Evolutionary conservation across 2,113 vertebrate species (phyloP), one percentile per base, ranked within the genome.

Genomic region (Canis aureus): DNA sequence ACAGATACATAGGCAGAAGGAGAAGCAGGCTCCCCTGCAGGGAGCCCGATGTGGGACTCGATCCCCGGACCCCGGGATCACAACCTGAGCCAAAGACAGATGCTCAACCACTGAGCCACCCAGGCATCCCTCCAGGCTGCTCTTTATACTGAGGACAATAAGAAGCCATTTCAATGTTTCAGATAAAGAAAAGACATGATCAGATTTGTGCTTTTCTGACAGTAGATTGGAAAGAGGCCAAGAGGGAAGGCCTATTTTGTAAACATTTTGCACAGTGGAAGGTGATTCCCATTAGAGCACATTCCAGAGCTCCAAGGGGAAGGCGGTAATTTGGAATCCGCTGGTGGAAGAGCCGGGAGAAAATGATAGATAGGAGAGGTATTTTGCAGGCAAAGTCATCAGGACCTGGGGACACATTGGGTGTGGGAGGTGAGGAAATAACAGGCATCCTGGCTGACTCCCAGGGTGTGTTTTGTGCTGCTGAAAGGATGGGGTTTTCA

Each of bases 71-170:
- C 43, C 7, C 43, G 43, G 7, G 43, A 43, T 43, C 43, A 43
- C 43, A 43, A 43, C 43, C 43, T 7, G 43, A 43, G 43, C 43
- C 43, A 43, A 43, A 43, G 43, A 43, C 43, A 43, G 43, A 43
- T 4, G 43, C 43, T 43, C 43, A 43, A 43, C 43, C 43, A 43
- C 43, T 43, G 43, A 43, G 43, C 43, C 43, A 43, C 5, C 43
- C 43, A 43, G 43, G 43, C 43, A 43, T 43, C 43, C 43, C 43
- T 43, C 43, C 32, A n/a, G 25, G 22, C 32, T 8, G n/a, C 62
- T 51, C n/a, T 94, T 82, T 92, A 67, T 74, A 90, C 67, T 69
- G 23, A 94, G 67, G 89, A 94, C 23, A 85, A 17, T 32, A 87
- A 59, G 49, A 91, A 91, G 85, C 22, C 27, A 32, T 71, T 80